phyloP scores from a whole-genome alignment of 2,888 invertebrate species.

The Synergus laeviventris region DNA sequence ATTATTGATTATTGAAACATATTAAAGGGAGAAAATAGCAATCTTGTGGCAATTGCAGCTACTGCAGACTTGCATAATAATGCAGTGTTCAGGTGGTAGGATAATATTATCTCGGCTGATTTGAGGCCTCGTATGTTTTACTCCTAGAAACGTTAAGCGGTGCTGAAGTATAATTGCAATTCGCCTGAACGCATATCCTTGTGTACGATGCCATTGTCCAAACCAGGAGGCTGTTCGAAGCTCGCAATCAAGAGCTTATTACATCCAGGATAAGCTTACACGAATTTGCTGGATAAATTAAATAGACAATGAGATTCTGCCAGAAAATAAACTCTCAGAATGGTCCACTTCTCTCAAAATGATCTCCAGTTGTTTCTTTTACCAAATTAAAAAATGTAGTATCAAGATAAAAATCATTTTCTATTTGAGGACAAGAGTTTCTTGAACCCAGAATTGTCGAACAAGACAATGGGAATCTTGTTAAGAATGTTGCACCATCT shows the following conservation, averaged over 20 bases:
- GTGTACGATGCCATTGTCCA: conserved; percentile 57
- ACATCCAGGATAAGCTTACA: conserved; percentile 59
- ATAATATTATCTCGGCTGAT: conserved; percentile 55
- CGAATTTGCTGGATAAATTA: conserved; percentile 58
- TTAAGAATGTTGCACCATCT: background rate
- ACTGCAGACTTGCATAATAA: background rate
- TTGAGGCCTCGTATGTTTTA: conserved; percentile 48
- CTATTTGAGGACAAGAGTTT: no score
- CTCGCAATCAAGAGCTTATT: conserved; percentile 59
- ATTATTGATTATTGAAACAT: background rate
- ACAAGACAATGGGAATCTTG: no score
- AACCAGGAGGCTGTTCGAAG: conserved; percentile 57
- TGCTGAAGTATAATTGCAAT: conserved; percentile 61
- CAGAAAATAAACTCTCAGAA: background rate
- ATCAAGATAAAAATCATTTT: no score
- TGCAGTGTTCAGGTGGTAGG: background rate
- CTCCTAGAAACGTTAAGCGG: conserved; percentile 55
- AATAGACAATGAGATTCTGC: conserved; percentile 53
- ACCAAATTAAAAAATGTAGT: background rate
- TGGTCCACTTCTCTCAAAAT: background rate
- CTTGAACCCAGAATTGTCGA: no score
- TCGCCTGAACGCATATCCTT: conserved; percentile 55
- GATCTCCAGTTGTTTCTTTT: background rate
- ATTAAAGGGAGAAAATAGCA: background rate
- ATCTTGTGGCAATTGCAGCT: no score